Evolutionary conservation across 2,113 vertebrate species (phyloP).

Genomic region (Macquaria ambigua): DNA sequence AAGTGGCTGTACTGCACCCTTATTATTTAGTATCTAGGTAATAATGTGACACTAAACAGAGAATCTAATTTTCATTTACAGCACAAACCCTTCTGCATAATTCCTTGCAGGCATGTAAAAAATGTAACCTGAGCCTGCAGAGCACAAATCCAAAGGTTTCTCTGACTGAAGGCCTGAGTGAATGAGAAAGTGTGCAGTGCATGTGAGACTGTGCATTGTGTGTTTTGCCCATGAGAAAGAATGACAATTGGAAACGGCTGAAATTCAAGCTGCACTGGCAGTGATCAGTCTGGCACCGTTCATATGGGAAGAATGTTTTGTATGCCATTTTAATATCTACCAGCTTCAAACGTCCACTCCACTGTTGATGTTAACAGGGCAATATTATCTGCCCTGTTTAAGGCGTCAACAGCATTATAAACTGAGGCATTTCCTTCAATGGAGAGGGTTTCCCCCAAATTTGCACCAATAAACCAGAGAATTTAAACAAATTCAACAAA

Average conservation of each 20-base stretch:
- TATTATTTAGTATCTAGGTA: neutral
- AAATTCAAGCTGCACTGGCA: constrained; percentile 70
- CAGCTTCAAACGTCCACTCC: constrained; percentile 56
- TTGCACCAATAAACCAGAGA: constrained; percentile 44
- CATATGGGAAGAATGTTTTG: constrained; percentile 60
- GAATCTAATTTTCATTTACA: constrained; percentile 14
- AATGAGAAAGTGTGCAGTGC: constrained; percentile 48
- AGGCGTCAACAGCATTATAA: constrained; percentile 62
- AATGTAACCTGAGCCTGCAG: constrained; percentile 4
- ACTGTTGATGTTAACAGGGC: constrained; percentile 55
- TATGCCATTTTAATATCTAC: constrained; percentile 60
- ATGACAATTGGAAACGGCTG: constrained; percentile 76
- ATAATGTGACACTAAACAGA: constrained; percentile 22
- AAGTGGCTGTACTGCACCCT: neutral
- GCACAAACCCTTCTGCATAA: constrained; percentile 12
- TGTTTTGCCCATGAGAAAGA: constrained; percentile 63
- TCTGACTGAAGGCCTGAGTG: constrained; percentile 33
- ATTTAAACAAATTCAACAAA: constrained; percentile 40
- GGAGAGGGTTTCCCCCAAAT: constrained; percentile 52
- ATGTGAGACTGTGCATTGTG: constrained; percentile 47
- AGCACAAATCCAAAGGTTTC: constrained; percentile 11
- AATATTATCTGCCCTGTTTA: constrained; percentile 50
- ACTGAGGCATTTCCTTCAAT: constrained; percentile 70
- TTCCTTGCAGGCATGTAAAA: constrained; percentile 40
- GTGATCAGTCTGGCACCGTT: constrained; percentile 57